Base-by-base conservation (phyloP, 2,888 invertebrate species). In the Acrobasis suavella region DNA sequence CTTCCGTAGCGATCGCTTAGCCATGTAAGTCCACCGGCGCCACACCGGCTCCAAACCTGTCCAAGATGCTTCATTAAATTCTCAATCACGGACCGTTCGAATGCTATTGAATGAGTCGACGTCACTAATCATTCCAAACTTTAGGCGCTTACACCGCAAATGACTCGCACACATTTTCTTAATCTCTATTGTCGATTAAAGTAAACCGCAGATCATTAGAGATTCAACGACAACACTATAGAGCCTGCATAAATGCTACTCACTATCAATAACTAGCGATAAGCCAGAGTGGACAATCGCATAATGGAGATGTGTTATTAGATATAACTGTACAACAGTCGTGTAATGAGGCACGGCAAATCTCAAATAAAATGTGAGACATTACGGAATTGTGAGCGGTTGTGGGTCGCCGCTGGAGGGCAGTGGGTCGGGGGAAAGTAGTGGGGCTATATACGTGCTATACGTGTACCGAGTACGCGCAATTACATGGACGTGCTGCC, bases 361-460 rank as follows among this genome's bases (percentile, higher is more conserved):
- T 84, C 73, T 83, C 83, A 83, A 87, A 86, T 87, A 88, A 89
- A 87, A 88, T 85, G 79, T 82, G 79, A 84, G 81, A 85, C 86
- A 88, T 87, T 87, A 85, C 82, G 82, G 87, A 88, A 86, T 89
- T 83, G 85, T 84, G 80, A 77, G 82, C 73, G 75, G 69, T 86
- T 86, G 90, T 87, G 85, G 88, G 90, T 88, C 88, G 78, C 68
- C 75, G 72, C 72, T 76, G 82, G 86, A 89, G 91, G 91, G 86
- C 90, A 91, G 88, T 91, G 85, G 92, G 91, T 91, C 91, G 89
- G 85, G 89, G 88, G 91, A 91, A 92, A 91, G 91, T 89, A 89
- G 83, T 85, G 83, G 83, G 80, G 85, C 82, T 80, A 76, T 80
- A 76, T 77, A 69, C 74, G 80, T 78, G 85, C 81, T 80, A 77